Evolutionary conservation across 2,113 vertebrate species (phyloP).

Genomic region (Ciconia stormi): DNA sequence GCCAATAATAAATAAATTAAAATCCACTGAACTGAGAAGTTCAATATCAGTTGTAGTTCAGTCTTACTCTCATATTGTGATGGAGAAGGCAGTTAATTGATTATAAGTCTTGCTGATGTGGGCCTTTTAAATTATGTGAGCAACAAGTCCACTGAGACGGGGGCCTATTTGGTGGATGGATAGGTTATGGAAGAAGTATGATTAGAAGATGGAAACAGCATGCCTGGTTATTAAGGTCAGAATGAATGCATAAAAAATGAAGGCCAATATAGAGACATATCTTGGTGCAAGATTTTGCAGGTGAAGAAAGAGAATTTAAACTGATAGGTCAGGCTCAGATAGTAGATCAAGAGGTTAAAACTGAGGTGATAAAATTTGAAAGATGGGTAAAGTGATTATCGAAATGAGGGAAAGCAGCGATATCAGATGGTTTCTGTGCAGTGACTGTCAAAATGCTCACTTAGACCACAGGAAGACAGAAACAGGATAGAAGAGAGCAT

Average conservation of each 20-base stretch:
- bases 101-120: background rate
- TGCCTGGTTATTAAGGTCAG: background rate
- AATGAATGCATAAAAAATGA: background rate
- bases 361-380: background rate
- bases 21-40: background rate
- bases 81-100: background rate
- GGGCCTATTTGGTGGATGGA: background rate
- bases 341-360: background rate
- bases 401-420: background rate
- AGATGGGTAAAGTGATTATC: background rate
- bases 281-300: background rate
- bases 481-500: background rate
- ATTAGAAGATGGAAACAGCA: background rate
- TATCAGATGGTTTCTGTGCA: background rate
- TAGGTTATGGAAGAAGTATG: background rate
- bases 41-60: background rate
- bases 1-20: constrained; percentile 7
- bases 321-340: background rate
- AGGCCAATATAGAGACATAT: background rate
- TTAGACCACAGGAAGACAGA: background rate
- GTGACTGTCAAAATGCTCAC: background rate
- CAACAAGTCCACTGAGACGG: background rate
- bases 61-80: background rate
- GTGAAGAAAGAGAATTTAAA: background rate
- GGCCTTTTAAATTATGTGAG: background rate